phyloP scores from a whole-genome alignment of 2,888 invertebrate genomes.

The Campoplex nolae region DNA sequence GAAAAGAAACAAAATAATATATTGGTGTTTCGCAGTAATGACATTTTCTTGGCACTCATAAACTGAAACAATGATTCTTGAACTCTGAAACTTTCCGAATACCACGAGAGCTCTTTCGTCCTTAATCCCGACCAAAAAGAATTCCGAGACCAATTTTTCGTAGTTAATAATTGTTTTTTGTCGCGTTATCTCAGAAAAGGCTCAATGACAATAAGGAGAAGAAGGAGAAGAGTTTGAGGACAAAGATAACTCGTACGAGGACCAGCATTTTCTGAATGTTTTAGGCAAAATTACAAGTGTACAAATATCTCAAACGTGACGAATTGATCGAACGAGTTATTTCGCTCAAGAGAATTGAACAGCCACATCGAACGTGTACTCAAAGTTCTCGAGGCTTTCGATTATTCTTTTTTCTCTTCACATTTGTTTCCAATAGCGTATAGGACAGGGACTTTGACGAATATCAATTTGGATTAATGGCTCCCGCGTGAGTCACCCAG shows the following conservation, averaged over 20 bases:
- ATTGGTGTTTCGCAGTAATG: neutral
- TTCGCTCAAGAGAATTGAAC: conserved; percentile 32
- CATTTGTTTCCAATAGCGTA: conserved; percentile 27
- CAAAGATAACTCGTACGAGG: neutral
- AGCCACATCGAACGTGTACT: conserved; percentile 57
- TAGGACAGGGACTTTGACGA: conserved; percentile 27
- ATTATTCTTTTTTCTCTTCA: neutral
- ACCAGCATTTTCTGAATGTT: too few relatives aligned
- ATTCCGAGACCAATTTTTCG: conserved; percentile 4
- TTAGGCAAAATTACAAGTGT: conserved; percentile 17
- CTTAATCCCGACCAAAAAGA: conserved; percentile 28
- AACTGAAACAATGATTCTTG: neutral
- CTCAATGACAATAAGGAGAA: conserved; percentile 25
- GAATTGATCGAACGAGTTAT: conserved; percentile 42
- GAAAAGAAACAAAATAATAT: neutral
- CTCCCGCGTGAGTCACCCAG: conserved; percentile 55
- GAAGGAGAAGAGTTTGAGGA: conserved; percentile 11
- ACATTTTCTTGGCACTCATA: neutral
- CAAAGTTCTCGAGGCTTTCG: neutral
- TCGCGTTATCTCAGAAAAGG: conserved; percentile 61
- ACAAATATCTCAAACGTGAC: neutral
- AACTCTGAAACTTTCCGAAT: neutral
- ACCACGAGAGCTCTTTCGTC: conserved; percentile 38
- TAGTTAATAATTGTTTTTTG: conserved; percentile 69
- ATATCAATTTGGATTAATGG: conserved; percentile 46